These are phyloP conservation scores for Idaea biselata DNA, from an alignment of 2,888 invertebrate species.

Conservation along the genomic window DNA sequence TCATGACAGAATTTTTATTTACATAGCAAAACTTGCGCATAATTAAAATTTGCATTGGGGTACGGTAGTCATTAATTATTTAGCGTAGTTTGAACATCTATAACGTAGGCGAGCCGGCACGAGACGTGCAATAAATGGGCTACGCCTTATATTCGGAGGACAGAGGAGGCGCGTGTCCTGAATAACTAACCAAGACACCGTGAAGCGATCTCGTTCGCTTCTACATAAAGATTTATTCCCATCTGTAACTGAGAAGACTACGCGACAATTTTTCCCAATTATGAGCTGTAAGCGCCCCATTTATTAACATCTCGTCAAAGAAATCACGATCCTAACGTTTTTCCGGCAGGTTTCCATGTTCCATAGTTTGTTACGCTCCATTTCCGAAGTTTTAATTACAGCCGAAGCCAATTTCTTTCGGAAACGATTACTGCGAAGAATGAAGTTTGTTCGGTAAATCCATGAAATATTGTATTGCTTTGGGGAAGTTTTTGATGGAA, in stretches of 20 bases:
- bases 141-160: constrained; percentile 75
- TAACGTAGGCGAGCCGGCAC: constrained; percentile 45
- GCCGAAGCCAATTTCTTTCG: constrained; percentile 28
- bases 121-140: constrained; percentile 72
- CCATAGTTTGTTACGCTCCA: constrained; percentile 25
- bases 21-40: constrained; percentile 41
- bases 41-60: constrained; percentile 66
- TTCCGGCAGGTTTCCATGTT: constrained; percentile 21
- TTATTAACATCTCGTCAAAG: constrained; percentile 76
- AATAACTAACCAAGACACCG: constrained; percentile 55
- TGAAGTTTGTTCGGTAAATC: constrained; percentile 11
- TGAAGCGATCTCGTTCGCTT: constrained; percentile 49
- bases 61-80: constrained; percentile 69
- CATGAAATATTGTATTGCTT: constrained; percentile 3
- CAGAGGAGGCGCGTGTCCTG: constrained; percentile 69
- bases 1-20: constrained; percentile 30
- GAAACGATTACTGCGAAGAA: constrained; percentile 10
- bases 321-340: constrained; percentile 54
- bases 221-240: constrained; percentile 79
- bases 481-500: neutral
- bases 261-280: constrained; percentile 79
- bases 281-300: constrained; percentile 75
- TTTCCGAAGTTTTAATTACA: constrained; percentile 43
- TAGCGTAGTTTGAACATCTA: constrained; percentile 66
- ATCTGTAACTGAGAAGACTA: constrained; percentile 77